phyloP scores from a whole-genome alignment of 2,797 vertebrate genomes.

The Intellagama lesueurii region DNA sequence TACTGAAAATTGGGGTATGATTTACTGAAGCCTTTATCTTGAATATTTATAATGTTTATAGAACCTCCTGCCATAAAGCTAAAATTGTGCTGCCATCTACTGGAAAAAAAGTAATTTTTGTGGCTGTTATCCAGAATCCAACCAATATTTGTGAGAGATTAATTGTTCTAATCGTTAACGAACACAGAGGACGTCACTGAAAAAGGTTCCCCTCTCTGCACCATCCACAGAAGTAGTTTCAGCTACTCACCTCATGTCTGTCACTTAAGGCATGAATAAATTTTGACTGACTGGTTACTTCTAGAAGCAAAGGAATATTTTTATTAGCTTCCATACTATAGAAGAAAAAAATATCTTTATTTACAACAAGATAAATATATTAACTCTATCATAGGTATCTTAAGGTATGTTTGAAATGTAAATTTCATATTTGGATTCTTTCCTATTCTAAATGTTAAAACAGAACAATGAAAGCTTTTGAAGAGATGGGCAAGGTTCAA shows the following conservation, averaged over 20 bases:
- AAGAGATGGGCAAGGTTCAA: background rate
- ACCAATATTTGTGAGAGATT: conserved; percentile 58
- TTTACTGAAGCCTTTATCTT: conserved; percentile 57
- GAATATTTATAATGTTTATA: conserved; percentile 24
- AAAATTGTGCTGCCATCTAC: conserved; percentile 79
- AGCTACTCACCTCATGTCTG: background rate
- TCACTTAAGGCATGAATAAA: background rate
- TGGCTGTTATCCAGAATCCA: conserved; percentile 63
- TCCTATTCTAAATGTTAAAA: background rate
- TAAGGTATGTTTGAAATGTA: background rate
- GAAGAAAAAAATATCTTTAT: background rate
- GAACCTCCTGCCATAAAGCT: conserved; percentile 58
- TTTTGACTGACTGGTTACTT: background rate
- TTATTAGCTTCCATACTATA: background rate
- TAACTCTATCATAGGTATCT: background rate
- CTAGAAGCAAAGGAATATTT: background rate
- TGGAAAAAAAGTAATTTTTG: conserved; percentile 61
- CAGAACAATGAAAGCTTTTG: background rate
- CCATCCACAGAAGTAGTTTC: background rate
- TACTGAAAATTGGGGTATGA: conserved; percentile 46
- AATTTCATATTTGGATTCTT: background rate
- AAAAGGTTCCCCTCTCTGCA: background rate
- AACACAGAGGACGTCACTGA: background rate
- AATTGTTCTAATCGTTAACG: background rate
- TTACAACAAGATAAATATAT: background rate